Conservation (phyloP, 2,888 invertebrate genomes). For the Lamellibrachia satsuma region DNA sequence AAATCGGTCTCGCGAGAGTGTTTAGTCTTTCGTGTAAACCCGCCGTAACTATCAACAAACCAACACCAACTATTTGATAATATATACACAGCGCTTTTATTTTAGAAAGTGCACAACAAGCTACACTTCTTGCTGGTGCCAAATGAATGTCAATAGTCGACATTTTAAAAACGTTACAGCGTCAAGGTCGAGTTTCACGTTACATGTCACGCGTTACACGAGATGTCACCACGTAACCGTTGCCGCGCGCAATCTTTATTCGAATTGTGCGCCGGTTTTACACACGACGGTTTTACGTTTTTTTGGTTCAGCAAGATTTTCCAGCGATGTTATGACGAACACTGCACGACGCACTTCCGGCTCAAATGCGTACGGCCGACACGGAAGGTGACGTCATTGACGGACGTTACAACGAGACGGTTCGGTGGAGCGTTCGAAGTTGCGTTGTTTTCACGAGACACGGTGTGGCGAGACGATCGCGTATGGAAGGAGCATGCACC, state of each 20-base stretch:
- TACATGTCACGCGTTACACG: background rate
- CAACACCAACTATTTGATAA: background rate
- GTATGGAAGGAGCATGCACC: background rate
- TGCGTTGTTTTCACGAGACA: slow-evolving; percentile 4
- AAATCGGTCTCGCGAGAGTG: no score
- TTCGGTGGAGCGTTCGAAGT: background rate
- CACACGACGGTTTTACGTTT: background rate
- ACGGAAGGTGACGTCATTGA: background rate
- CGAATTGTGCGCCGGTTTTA: background rate
- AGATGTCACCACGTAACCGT: background rate
- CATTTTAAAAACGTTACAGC: background rate
- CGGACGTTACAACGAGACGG: background rate
- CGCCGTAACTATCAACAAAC: background rate
- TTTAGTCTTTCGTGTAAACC: no score
- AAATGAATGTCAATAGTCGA: background rate
- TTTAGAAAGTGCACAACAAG: background rate
- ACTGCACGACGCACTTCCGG: background rate
- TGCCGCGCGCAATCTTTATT: background rate
- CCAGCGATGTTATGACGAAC: background rate
- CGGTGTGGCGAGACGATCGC: background rate
- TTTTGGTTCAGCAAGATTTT: background rate
- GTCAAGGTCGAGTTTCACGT: background rate
- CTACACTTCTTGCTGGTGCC: slow-evolving; percentile 1
- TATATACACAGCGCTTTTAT: slow-evolving; percentile 6
- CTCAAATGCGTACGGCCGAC: background rate